Conservation (phyloP, 2,113 vertebrate genomes). For the Phyllostomus discolor region DNA sequence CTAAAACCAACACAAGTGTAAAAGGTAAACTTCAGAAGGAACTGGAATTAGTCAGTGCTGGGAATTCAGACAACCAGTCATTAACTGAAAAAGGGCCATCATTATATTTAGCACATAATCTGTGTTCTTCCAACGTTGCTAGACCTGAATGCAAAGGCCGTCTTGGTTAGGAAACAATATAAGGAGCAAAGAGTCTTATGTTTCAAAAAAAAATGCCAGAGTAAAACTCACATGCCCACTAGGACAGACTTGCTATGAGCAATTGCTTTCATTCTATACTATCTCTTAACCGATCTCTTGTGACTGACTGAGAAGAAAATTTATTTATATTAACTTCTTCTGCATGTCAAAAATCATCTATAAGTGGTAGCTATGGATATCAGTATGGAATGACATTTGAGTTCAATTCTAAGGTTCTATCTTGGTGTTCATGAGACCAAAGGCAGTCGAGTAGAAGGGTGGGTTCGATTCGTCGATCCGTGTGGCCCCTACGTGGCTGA, state of each 20-base stretch:
- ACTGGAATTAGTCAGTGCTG: constrained; percentile 56
- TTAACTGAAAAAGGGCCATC: constrained; percentile 35
- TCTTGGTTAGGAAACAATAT: constrained; percentile 53
- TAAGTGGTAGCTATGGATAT: constrained; percentile 51
- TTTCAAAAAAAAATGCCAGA: constrained; percentile 47
- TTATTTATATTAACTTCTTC: constrained; percentile 82
- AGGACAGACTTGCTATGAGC: constrained; percentile 75
- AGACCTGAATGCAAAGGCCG: constrained; percentile 30
- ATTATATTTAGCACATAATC: constrained; percentile 51
- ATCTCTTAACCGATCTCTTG: constrained; percentile 81
- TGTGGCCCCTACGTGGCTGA: neutral
- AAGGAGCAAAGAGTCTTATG: constrained; percentile 54
- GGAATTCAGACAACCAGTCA: constrained; percentile 23
- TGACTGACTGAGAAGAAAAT: constrained; percentile 80
- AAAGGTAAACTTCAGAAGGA: constrained; percentile 77
- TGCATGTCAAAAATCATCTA: constrained; percentile 6
- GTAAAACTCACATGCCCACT: constrained; percentile 61
- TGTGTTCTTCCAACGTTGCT: constrained; percentile 39
- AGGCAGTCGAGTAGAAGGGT: constrained; percentile 59
- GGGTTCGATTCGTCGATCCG: constrained; percentile 16
- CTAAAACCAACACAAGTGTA: constrained; percentile 77
- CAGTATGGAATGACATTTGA: neutral
- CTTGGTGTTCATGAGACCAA: neutral
- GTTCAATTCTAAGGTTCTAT: neutral
- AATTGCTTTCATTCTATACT: constrained; percentile 79